Percentiles rank a stretch among this genome's conserved stretches.
phyloP scores from a whole-genome alignment of 2,113 vertebrate genomes.

The Edolisoma coerulescens region DNA sequence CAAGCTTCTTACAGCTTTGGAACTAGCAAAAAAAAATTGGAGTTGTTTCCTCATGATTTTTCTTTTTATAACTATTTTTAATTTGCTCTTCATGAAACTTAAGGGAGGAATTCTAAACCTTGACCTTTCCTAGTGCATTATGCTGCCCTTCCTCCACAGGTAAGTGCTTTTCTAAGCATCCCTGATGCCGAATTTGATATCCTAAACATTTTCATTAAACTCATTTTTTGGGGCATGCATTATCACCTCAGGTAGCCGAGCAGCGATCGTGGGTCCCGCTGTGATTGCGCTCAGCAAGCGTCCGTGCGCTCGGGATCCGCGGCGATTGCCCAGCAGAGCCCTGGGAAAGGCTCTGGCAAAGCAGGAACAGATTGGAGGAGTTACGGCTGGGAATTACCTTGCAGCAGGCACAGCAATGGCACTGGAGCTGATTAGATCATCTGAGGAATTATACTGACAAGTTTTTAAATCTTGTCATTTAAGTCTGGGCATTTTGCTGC shows the following conservation, averaged over 20 bases:
- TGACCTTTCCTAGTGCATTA: not conserved
- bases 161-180: conserved; percentile 2
- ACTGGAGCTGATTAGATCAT: not conserved
- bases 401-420: not conserved
- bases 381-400: not conserved
- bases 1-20: not conserved
- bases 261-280: not conserved
- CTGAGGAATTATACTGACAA: not conserved
- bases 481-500: not conserved
- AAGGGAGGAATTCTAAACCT: not conserved
- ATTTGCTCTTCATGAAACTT: not conserved
- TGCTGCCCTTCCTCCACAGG: not conserved
- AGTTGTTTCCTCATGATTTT: not conserved
- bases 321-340: not conserved
- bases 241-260: conserved; percentile 35
- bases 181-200: not conserved
- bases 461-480: not conserved
- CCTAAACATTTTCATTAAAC: conserved; percentile 52
- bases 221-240: not conserved
- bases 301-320: accelerated
- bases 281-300: not conserved
- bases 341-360: too few relatives aligned
- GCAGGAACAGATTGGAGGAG: not conserved
- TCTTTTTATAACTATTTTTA: not conserved
- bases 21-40: not conserved